Percentiles rank a stretch among this genome's conserved stretches.
phyloP scores from a whole-genome alignment of 2,888 invertebrate genomes.

The Patella depressa region DNA sequence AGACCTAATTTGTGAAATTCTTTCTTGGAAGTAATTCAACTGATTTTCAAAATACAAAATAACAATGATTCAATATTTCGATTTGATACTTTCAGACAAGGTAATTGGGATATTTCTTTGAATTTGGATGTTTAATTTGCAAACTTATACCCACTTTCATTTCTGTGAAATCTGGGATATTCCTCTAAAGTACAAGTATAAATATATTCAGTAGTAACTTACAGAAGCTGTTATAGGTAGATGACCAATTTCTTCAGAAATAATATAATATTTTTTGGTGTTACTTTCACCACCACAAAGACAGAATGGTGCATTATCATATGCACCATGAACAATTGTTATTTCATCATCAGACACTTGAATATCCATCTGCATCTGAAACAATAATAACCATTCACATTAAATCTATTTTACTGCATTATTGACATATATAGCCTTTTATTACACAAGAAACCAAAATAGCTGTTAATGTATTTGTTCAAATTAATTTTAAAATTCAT shows the following conservation, averaged over 20 bases:
- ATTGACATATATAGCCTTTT: not conserved
- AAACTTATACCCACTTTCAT: too few relatives aligned
- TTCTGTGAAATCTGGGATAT: too few relatives aligned
- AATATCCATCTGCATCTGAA: constrained; percentile 49
- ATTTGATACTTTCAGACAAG: too few relatives aligned
- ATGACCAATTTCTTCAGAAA: constrained; percentile 70
- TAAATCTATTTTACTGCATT: not conserved
- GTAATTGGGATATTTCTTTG: too few relatives aligned
- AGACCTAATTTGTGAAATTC: too few relatives aligned
- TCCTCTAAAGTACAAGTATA: too few relatives aligned
- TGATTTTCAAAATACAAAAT: too few relatives aligned
- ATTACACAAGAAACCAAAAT: not conserved
- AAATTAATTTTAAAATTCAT: too few relatives aligned
- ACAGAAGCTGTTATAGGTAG: constrained; percentile 72
- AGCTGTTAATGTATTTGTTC: not conserved
- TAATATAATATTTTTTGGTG: constrained; percentile 55
- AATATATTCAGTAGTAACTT: constrained; percentile 20
- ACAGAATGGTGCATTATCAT: constrained; percentile 46
- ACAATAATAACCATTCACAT: not conserved
- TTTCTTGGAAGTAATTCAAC: too few relatives aligned
- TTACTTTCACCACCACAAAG: constrained; percentile 63
- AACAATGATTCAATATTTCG: too few relatives aligned
- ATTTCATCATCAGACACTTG: constrained; percentile 44
- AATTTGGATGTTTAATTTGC: too few relatives aligned
- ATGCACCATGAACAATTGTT: constrained; percentile 26